Evolutionary conservation across 2,113 vertebrate species (phyloP), one percentile per base, ranked within the genome.

Genomic region (Gobiocypris rarus): DNA sequence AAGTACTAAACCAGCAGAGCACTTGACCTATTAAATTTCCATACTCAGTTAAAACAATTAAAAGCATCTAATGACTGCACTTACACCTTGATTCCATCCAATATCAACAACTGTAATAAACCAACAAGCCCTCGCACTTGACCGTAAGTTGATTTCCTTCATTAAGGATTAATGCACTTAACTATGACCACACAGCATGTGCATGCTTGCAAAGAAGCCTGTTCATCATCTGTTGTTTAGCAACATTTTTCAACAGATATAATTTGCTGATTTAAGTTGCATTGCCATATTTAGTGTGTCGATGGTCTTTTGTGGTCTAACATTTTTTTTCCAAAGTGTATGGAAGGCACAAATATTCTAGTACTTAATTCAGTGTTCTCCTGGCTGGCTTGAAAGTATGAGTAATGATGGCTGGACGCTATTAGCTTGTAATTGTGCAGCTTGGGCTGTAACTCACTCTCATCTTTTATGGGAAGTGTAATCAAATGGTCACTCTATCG

Each of bases 321-420:
- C 61, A 78, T 77, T 92, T 92, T 93, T 92, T 93, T 71, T 14
- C 10, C 70, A 75, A 52, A 50, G 86, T 90, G 91, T 91, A 86
- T 89, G 89, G 88, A 90, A 90, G 89, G 89, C 86, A 56, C 87
- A 90, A 87, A 90, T 91, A 87, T 89, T 85, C 80, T 84, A 83
- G 84, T 78, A 88, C 92, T 90, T 90, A 87, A 91, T 92, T 91
- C 91, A 89, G 90, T 75, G 81, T 88, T 87, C 85, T 82, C 84
- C 79, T 89, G 87, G 87, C 81, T 89, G 88, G 87, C 28, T n/a
- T 88, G 75, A 85, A 61, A 86, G 87, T 89, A 91, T 91, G 78
- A 93, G 89, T 92, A 85, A 91, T 87, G 84, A 77, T 19, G 87
- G 84, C 22, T 85, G 88, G 85, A 92, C 88, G 75, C 87, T 86